Evolutionary conservation across 1,140 invertebrate genomes (phyloP), one percentile per base, ranked within the genome.

Genomic region (Charaxes varanes): DNA sequence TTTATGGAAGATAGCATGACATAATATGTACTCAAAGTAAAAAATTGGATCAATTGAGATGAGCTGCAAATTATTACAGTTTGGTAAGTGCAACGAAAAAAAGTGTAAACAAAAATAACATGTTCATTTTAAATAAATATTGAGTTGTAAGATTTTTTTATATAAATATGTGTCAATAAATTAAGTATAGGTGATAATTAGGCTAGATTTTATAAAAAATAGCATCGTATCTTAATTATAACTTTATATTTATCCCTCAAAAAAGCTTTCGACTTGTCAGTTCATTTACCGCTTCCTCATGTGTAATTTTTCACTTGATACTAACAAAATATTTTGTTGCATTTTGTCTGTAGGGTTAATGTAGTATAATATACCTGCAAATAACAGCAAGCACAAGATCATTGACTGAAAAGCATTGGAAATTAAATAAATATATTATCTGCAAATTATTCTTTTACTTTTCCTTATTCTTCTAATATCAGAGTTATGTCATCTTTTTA

Each of bases 321-420:
- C 23, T 12, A 4, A 3, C 23, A 12, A 7, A 28, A 7, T 4
- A 7, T 15, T 31, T 10, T 18, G 8, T 31, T 17, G 15, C 28
- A 31, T 31, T 31, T 31, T 31, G 14, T 31, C 8, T 18, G 16
- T 31, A 18, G n/a, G 6, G 14, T 31, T 31, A 18, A 31, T 17
- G n/a, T 31, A 31, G 14, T 31, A 14, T 23, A 17, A 31, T 14
- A 17, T 17, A 18, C 27, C 7, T 13, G 15, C 23, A 27, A 26
- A 26, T 12, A 27, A 37, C 24, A 27, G 18, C 16, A 28, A 38
- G 35, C 23, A 38, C 26, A 38, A 38, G 16, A 30, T 21, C 17
- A 36, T 26, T 24, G 14, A 36, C 7, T 8, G 26, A 28, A 2
- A 13, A 28, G 21, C 17, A 28, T 18, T 10, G 18, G 6, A 14